phyloP scores from a whole-genome alignment of 2,113 vertebrate species.

The Corythornis vintsioides region DNA sequence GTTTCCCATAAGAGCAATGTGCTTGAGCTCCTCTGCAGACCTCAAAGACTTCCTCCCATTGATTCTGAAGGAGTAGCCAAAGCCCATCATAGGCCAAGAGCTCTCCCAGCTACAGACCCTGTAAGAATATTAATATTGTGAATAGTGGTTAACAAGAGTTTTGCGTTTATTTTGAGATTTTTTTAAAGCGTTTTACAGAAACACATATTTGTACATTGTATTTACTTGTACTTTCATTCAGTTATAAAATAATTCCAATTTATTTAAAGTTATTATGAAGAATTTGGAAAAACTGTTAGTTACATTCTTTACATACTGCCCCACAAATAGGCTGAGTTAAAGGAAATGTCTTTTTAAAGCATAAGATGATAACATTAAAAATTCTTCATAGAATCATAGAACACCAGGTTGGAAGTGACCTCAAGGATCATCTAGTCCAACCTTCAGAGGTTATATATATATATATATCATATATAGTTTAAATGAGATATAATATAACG shows the following conservation, averaged over 20 bases:
- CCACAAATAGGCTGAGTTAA: neutral
- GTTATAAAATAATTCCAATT: neutral
- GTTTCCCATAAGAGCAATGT: neutral
- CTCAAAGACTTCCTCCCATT: neutral
- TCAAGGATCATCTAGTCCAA: too few species aligned
- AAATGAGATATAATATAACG: neutral
- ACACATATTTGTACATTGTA: rapidly evolving
- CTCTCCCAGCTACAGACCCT: neutral
- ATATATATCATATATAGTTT: too few species aligned
- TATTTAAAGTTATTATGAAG: neutral
- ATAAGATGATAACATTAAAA: neutral
- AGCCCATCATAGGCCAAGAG: neutral
- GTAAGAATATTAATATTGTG: neutral
- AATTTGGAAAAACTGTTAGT: neutral
- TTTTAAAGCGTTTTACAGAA: neutral
- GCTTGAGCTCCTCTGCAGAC: neutral
- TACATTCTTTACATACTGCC: neutral
- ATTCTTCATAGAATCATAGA: neutral
- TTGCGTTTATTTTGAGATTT: neutral
- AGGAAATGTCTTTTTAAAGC: neutral
- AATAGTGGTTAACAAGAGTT: neutral
- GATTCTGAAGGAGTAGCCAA: neutral
- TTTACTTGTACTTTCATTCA: neutral
- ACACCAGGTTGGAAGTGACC: too few species aligned
- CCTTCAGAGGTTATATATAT: too few species aligned